A percentile compares a stretch with the other conserved stretches of the same genome.
Conservation (phyloP, 2,797 vertebrate genomes). For the Limosa lapponica region DNA sequence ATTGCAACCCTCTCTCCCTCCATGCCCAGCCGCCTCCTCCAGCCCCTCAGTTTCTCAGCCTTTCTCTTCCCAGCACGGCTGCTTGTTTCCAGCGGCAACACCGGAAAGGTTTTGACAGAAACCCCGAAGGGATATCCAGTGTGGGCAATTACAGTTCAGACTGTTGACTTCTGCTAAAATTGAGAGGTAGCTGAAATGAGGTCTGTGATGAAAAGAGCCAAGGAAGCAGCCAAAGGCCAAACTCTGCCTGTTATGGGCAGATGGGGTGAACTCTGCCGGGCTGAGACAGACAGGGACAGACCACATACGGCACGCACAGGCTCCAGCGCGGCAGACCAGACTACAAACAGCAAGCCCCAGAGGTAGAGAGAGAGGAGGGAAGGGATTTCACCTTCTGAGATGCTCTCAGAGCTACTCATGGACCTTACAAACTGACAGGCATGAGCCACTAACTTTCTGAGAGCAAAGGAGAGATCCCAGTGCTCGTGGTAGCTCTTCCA, state of each 20-base stretch:
- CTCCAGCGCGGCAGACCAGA: background rate
- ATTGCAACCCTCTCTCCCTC: background rate
- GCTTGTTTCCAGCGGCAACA: background rate
- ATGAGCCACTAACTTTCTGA: background rate
- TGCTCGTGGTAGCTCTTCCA: background rate
- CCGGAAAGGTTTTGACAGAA: background rate
- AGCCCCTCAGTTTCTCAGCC: background rate
- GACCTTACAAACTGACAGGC: background rate
- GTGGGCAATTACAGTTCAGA: background rate
- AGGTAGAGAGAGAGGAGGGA: background rate
- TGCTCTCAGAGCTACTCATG: background rate
- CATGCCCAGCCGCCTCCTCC: background rate
- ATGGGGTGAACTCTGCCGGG: background rate
- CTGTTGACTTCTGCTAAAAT: background rate
- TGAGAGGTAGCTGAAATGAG: background rate
- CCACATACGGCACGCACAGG: fast-evolving
- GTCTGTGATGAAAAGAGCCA: background rate
- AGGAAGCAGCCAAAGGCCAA: background rate
- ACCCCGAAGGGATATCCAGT: background rate
- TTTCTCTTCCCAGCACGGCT: background rate
- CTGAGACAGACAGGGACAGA: background rate
- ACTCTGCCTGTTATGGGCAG: background rate
- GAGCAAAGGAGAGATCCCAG: background rate
- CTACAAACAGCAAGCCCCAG: background rate
- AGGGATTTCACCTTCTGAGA: background rate